Percentiles rank a stretch among this genome's conserved stretches.
Conservation (phyloP, 2,113 vertebrate species). For the Gavialis gangeticus region DNA sequence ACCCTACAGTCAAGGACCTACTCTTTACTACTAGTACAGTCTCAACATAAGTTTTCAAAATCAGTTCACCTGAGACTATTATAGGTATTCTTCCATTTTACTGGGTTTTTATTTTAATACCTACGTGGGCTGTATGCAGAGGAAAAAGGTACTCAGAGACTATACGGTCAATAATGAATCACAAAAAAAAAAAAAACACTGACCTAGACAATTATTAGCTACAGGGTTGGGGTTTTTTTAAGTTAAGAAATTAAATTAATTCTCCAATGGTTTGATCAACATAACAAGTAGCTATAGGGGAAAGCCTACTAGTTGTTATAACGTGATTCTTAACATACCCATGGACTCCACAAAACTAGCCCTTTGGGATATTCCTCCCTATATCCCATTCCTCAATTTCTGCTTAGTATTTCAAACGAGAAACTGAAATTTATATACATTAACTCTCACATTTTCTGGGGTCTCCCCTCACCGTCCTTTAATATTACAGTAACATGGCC, state of each 20-base stretch:
- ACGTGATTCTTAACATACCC: fast-evolving
- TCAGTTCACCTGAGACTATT: neutral
- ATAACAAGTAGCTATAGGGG: neutral
- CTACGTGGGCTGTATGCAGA: neutral
- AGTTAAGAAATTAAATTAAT: neutral
- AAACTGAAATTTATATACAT: fast-evolving
- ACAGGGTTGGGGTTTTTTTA: too few relatives aligned
- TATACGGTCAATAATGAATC: neutral
- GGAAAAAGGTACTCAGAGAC: neutral
- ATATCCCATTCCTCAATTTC: neutral
- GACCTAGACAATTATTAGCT: too few relatives aligned
- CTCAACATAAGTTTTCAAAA: neutral
- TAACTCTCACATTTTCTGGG: neutral
- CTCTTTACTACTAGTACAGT: neutral
- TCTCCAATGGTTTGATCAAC: neutral
- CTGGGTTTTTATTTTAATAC: neutral
- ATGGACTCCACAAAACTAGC: neutral
- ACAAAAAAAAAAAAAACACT: too few relatives aligned
- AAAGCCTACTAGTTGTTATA: neutral
- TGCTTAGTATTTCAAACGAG: neutral
- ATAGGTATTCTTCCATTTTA: neutral
- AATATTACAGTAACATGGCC: neutral
- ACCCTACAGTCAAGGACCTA: fast-evolving
- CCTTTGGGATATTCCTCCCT: neutral
- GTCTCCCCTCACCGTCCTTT: neutral